These are phyloP conservation scores for Spodoptera exigua DNA, from an alignment of 2,888 invertebrate genomes.

Conservation along the genomic window DNA sequence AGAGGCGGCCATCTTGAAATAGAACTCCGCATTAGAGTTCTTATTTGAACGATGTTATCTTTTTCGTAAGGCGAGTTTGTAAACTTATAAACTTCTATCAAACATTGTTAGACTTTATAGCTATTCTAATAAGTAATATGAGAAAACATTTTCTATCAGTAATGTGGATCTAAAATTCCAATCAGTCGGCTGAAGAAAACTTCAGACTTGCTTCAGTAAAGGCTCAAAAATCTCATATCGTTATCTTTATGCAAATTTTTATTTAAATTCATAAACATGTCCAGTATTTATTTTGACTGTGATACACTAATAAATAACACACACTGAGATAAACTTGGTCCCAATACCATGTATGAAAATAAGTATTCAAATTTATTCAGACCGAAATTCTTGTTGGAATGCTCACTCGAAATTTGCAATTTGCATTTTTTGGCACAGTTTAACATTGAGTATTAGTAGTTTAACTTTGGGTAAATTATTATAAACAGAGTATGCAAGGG, in stretches of 20 bases:
- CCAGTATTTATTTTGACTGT: constrained; percentile 40
- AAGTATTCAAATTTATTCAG: constrained; percentile 71
- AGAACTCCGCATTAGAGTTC: constrained; percentile 41
- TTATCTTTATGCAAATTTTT: constrained; percentile 32
- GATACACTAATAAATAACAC: constrained; percentile 56
- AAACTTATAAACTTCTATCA: constrained; percentile 29
- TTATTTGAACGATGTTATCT: constrained; percentile 42
- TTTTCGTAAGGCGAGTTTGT: constrained; percentile 17
- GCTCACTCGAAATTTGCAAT: constrained; percentile 44
- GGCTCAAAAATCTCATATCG: constrained; percentile 8
- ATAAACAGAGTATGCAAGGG: constrained; percentile 54
- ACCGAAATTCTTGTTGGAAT: constrained; percentile 59
- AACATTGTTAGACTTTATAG: constrained; percentile 26
- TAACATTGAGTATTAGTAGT: constrained; percentile 35
- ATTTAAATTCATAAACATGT: constrained; percentile 28
- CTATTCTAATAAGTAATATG: constrained; percentile 28
- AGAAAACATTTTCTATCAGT: background rate
- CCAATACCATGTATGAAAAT: constrained; percentile 59
- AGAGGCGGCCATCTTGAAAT: constrained; percentile 54
- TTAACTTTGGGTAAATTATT: constrained; percentile 57
- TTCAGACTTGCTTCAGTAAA: constrained; percentile 3
- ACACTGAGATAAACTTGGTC: constrained; percentile 60
- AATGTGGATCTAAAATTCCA: too few relatives aligned
- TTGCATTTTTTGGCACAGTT: constrained; percentile 38
- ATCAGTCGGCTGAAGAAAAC: background rate